A percentile compares a stretch with the other conserved stretches of the same genome.
Evolutionary conservation across 53 echinoderm and acorn worm species (phyloP).

Genomic region (Arbacia lixula): DNA sequence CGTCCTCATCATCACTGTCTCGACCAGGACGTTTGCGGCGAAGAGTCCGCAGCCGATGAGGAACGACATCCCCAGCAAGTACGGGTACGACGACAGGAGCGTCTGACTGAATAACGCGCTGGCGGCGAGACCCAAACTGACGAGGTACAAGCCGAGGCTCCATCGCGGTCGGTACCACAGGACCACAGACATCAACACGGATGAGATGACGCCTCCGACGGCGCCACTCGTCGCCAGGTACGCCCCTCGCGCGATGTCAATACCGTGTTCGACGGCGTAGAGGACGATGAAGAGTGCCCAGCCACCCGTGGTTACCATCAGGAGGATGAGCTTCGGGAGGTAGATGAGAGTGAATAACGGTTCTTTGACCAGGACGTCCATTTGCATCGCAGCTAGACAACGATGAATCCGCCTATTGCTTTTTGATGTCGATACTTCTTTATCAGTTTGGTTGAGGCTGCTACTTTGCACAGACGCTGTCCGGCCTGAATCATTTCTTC

Average conservation of each 20-base stretch:
- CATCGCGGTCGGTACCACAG: slow-evolving; percentile 17
- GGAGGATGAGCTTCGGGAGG: not conserved
- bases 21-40: not conserved
- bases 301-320: slow-evolving; percentile 34
- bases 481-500: too few species aligned
- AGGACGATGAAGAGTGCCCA: slow-evolving; percentile 46
- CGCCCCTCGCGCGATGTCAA: slow-evolving; percentile 6
- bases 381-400: not conserved
- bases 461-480: too few species aligned
- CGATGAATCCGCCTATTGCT: not conserved
- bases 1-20: slow-evolving; percentile 2
- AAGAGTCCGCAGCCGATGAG: slow-evolving; percentile 40
- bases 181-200: slow-evolving; percentile 2
- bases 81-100: not conserved
- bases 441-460: too few species aligned
- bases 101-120: slow-evolving; percentile 12
- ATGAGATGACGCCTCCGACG: slow-evolving; percentile 1
- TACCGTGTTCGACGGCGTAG: slow-evolving; percentile 21
- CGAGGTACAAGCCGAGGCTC: not conserved
- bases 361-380: slow-evolving; percentile 33
- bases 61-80: slow-evolving; percentile 21
- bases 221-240: slow-evolving; percentile 38
- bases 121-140: not conserved
- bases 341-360: slow-evolving; percentile 3
- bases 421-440: too few species aligned